phyloP scores from a whole-genome alignment of 2,888 invertebrate species.

The Callosobruchus maculatus region DNA sequence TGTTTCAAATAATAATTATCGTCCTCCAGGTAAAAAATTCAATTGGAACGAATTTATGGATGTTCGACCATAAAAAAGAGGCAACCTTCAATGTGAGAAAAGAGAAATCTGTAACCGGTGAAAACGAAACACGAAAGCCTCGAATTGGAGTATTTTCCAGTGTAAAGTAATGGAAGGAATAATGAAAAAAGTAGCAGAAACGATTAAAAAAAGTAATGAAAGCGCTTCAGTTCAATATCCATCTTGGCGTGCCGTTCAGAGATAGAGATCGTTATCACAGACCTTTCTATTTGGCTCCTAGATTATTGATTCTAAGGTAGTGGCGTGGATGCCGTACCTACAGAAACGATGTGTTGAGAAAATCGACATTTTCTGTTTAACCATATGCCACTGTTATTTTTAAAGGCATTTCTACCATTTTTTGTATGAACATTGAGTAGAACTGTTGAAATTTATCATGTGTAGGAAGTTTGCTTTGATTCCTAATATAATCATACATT shows the following conservation, averaged over 20 bases:
- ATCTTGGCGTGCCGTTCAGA: conserved; percentile 20
- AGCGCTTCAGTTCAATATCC: conserved; percentile 20
- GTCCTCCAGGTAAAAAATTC: neutral
- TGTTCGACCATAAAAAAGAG: neutral
- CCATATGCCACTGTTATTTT: no score
- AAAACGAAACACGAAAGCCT: neutral
- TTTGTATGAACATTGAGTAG: no score
- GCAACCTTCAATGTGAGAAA: neutral
- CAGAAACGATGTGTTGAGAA: no score
- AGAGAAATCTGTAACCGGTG: neutral
- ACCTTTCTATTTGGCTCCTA: neutral
- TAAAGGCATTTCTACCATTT: no score
- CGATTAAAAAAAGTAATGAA: conserved; percentile 20
- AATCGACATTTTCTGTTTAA: no score
- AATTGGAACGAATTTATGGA: neutral
- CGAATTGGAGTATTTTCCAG: neutral
- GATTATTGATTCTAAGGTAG: neutral
- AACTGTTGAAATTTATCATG: no score
- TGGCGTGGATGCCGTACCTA: no score
- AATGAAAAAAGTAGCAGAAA: conserved; percentile 12
- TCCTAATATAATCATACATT: no score
- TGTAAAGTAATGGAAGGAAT: conserved; percentile 5
- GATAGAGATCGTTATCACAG: conserved; percentile 17
- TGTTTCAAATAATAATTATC: neutral
- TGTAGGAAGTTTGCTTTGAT: no score